phyloP scores from a whole-genome alignment of 2,113 vertebrate species.

The Picathartes gymnocephalus region DNA sequence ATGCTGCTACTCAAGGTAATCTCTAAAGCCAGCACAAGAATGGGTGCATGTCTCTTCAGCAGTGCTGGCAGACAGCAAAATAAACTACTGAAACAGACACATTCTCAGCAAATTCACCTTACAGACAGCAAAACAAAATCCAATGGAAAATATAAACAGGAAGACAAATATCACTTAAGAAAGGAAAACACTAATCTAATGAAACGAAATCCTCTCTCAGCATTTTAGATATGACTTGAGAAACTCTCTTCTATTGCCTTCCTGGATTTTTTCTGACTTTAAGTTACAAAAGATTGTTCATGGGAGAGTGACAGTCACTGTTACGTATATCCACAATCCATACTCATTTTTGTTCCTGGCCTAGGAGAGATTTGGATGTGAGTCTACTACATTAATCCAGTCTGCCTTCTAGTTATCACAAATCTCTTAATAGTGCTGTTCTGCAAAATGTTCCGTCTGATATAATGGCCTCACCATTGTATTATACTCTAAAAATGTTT shows the following conservation, averaged over 20 bases:
- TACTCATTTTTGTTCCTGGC: background rate
- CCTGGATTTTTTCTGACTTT: background rate
- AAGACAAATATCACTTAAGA: background rate
- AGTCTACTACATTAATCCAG: slow-evolving; percentile 6
- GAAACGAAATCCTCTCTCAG: background rate
- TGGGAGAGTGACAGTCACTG: background rate
- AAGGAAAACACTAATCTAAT: background rate
- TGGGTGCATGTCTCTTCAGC: background rate
- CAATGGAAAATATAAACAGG: background rate
- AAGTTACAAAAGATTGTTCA: background rate
- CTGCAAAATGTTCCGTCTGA: slow-evolving; percentile 32
- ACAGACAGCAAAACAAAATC: background rate
- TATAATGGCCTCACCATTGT: slow-evolving; percentile 34
- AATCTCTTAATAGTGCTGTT: slow-evolving; percentile 10
- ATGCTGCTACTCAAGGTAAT: background rate
- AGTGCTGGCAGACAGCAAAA: background rate
- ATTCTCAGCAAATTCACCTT: slow-evolving; percentile 17
- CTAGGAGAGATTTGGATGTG: background rate
- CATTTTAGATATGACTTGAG: background rate
- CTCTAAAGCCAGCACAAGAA: background rate
- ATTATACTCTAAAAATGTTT: slow-evolving; percentile 25
- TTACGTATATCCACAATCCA: background rate
- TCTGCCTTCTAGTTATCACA: slow-evolving; percentile 30
- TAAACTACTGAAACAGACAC: background rate
- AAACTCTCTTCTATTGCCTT: background rate